Evolutionary conservation across 2,797 vertebrate genomes (phyloP).

Genomic region (Morelia viridis): DNA sequence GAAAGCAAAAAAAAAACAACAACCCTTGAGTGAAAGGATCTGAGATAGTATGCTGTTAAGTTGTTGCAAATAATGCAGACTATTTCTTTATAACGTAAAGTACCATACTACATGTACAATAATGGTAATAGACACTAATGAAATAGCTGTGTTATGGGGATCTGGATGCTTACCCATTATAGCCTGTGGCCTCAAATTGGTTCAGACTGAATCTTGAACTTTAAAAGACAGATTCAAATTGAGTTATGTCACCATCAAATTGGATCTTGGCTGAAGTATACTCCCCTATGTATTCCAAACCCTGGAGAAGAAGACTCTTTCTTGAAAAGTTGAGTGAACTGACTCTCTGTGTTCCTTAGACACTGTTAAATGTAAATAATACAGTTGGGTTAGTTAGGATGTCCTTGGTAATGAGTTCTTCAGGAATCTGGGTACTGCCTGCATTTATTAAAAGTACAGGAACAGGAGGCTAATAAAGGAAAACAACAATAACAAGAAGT

Average conservation of each 20-base stretch:
- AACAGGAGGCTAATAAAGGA: neutral
- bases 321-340: constrained; percentile 46
- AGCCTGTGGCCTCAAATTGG: neutral
- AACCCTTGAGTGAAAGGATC: neutral
- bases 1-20: neutral
- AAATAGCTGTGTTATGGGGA: neutral
- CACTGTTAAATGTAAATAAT: constrained; percentile 56
- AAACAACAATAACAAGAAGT: neutral
- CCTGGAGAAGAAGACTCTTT: neutral
- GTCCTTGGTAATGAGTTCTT: neutral
- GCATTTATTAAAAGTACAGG: neutral
- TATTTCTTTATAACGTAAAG: neutral
- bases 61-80: neutral
- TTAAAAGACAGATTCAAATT: neutral
- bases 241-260: neutral
- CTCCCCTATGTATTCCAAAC: constrained; percentile 32
- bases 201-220: too few species aligned
- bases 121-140: neutral
- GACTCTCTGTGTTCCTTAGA: constrained; percentile 39
- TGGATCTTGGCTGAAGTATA: neutral
- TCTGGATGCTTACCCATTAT: neutral
- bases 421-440: neutral
- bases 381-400: neutral
- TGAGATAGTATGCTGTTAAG: neutral
- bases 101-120: neutral